phyloP scores from a whole-genome alignment of 2,888 invertebrate species.

The Archips crataeganus region DNA sequence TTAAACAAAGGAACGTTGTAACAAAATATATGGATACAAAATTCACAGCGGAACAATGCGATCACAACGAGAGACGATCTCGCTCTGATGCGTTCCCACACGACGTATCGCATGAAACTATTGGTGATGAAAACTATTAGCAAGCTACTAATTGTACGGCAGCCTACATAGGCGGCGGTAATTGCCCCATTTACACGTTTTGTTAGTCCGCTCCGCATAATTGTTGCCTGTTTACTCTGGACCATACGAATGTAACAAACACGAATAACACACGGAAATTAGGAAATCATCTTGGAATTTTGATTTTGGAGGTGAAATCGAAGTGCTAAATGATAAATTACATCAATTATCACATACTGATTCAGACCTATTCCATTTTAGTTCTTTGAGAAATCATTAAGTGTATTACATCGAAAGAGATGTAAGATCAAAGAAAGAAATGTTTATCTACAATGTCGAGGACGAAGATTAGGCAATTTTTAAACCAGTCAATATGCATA shows the following conservation, averaged over 20 bases:
- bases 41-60: conserved; percentile 57
- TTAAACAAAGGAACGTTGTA: conserved; percentile 37
- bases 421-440: neutral
- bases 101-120: conserved; percentile 69
- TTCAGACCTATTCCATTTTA: neutral
- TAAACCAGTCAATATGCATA: conserved; percentile 1
- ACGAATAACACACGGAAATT: conserved; percentile 60
- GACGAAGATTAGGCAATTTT: neutral
- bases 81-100: conserved; percentile 72
- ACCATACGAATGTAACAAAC: conserved; percentile 72
- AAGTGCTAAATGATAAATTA: conserved; percentile 61
- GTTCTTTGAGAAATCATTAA: neutral
- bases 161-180: conserved; percentile 83
- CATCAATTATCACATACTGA: conserved; percentile 10
- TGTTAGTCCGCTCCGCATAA: conserved; percentile 81
- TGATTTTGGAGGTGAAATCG: conserved; percentile 45
- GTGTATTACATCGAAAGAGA: neutral
- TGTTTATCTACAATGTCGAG: neutral
- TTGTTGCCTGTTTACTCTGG: conserved; percentile 77
- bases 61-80: conserved; percentile 70
- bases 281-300: conserved; percentile 58
- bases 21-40: conserved; percentile 46
- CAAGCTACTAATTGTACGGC: conserved; percentile 81
- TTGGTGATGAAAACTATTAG: conserved; percentile 85
- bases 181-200: conserved; percentile 85